Percentiles rank a stretch among this genome's conserved stretches.
These are phyloP conservation scores for Hydrozoanthus tunicans DNA, from an alignment of 64 coral and sea anemone species.

Conservation along the genomic window DNA sequence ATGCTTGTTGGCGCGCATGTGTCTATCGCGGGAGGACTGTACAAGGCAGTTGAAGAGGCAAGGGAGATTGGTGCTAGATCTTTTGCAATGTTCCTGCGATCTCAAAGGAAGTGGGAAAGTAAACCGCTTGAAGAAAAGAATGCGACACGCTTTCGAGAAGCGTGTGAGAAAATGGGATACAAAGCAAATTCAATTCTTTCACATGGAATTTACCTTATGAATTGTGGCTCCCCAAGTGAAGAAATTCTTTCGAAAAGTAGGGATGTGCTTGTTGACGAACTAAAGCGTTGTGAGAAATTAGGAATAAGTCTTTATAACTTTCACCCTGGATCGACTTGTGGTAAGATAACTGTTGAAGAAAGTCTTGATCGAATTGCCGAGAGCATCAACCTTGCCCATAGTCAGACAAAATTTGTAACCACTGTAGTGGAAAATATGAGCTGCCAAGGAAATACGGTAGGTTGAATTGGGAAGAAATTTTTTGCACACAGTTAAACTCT, in stretches of 20 bases:
- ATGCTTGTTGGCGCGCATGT: constrained; percentile 94
- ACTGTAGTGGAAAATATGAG: constrained; percentile 96
- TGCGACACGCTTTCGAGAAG: constrained; percentile 72
- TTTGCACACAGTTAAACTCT: neutral
- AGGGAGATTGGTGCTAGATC: constrained; percentile 83
- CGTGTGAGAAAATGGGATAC: constrained; percentile 62
- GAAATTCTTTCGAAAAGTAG: constrained; percentile 92
- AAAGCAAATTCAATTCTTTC: constrained; percentile 78
- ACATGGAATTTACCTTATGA: constrained; percentile 96
- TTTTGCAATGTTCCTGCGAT: constrained; percentile 90
- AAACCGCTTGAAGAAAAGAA: constrained; percentile 82
- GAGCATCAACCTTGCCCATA: constrained; percentile 88
- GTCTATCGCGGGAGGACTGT: constrained; percentile 87
- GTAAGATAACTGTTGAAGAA: constrained; percentile 84
- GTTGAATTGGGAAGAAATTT: neutral
- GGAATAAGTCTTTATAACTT: constrained; percentile 93
- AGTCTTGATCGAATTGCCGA: constrained; percentile 83
- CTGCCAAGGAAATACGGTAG: constrained; percentile 93
- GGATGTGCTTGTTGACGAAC: constrained; percentile 79
- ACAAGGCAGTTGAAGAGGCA: constrained; percentile 79
- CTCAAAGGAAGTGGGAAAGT: constrained; percentile 82
- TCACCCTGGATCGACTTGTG: constrained; percentile 94
- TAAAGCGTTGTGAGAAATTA: constrained; percentile 88
- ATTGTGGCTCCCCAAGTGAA: constrained; percentile 88
- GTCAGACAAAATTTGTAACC: constrained; percentile 80